Percentiles rank a stretch among this genome's conserved stretches.
Conservation (phyloP, 1,140 invertebrate species). For the Aphelenchoides fujianensis region DNA sequence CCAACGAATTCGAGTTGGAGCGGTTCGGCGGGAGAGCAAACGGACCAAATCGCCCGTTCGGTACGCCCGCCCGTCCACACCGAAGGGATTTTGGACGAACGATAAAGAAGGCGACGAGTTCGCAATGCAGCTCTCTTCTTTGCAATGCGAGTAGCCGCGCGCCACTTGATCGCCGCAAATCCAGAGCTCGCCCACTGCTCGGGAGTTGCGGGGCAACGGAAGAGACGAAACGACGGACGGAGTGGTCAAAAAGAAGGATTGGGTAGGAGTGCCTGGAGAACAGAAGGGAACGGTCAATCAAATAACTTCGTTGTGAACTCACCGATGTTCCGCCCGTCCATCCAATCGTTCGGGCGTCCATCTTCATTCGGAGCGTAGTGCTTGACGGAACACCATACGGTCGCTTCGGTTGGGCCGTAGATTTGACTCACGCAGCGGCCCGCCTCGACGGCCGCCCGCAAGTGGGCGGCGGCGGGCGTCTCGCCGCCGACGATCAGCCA, state of each 20-base stretch:
- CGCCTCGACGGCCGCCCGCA: not conserved
- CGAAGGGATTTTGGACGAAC: constrained; percentile 9
- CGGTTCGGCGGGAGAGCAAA: constrained; percentile 24
- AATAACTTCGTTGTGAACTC: no score
- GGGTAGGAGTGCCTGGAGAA: no score
- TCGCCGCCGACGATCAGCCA: constrained; percentile 50
- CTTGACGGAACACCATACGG: constrained; percentile 44
- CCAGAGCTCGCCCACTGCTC: constrained; percentile 36
- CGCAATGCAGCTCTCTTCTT: no score
- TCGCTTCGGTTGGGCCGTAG: constrained; percentile 57
- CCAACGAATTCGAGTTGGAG: constrained; percentile 38
- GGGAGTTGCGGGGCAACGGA: no score
- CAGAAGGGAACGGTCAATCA: no score
- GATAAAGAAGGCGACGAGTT: no score
- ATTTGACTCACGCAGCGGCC: constrained; percentile 43
- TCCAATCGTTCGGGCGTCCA: no score
- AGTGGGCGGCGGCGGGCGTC: constrained; percentile 29
- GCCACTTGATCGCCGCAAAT: constrained; percentile 27
- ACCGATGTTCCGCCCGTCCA: no score
- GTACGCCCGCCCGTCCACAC: not conserved
- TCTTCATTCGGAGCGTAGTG: no score
- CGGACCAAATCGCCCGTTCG: constrained; percentile 29
- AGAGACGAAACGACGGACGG: no score
- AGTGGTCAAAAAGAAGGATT: no score
- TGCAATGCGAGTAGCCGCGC: constrained; percentile 31